Conservation (phyloP, 2,113 vertebrate species). For the Megaceryle maxima region DNA sequence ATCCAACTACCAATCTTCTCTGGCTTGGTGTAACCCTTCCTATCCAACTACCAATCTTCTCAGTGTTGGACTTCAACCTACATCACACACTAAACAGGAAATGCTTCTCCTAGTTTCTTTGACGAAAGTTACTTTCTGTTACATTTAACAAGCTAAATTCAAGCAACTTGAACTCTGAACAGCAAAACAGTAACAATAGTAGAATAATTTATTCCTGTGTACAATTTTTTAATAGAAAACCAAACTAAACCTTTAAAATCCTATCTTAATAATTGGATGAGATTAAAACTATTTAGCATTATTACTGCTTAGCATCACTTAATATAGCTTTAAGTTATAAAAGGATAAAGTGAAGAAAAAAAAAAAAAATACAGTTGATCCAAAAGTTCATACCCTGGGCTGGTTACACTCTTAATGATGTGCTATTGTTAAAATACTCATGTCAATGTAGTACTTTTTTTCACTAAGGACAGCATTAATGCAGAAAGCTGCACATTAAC, state of each 20-base stretch:
- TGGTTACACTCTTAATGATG: not conserved
- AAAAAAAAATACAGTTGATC: not conserved
- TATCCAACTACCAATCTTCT: not conserved
- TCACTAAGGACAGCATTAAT: not conserved
- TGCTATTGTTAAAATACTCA: not conserved
- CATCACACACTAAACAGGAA: not conserved
- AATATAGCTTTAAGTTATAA: slow-evolving; percentile 4
- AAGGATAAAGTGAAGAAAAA: not conserved
- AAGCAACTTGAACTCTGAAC: not conserved
- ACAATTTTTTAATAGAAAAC: not conserved
- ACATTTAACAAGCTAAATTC: not conserved
- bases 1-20: not conserved
- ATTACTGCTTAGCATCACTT: not conserved
- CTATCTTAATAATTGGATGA: not conserved
- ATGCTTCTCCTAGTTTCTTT: not conserved
- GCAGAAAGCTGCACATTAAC: not conserved
- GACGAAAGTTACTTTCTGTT: not conserved
- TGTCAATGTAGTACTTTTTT: not conserved
- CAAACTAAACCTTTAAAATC: not conserved
- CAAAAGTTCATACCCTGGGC: not conserved
- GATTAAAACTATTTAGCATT: not conserved
- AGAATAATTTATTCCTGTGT: not conserved
- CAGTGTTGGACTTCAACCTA: not conserved
- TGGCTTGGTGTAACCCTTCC: not conserved
- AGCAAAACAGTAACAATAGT: not conserved